phyloP scores from a whole-genome alignment of 2,797 vertebrate genomes.

The Danio aesculapii region DNA sequence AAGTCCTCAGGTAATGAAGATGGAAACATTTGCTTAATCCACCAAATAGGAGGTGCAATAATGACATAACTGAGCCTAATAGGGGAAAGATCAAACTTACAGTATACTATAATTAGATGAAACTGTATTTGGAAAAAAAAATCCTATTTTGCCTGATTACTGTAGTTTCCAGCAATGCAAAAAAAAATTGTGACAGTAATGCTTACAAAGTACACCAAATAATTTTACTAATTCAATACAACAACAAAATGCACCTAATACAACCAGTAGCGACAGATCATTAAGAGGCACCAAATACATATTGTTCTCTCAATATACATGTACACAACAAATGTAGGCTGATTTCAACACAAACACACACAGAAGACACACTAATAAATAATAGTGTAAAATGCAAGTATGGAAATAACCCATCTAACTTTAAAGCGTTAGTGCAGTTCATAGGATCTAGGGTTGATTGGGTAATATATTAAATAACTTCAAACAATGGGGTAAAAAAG shows the following conservation, averaged over 20 bases:
- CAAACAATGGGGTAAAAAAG: background rate
- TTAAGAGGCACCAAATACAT: constrained; percentile 54
- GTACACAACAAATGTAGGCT: background rate
- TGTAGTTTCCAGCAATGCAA: background rate
- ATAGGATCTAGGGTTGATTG: background rate
- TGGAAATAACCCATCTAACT: background rate
- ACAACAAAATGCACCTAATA: constrained; percentile 49
- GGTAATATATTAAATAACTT: background rate
- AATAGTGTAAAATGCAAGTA: background rate
- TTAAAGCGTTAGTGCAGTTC: background rate
- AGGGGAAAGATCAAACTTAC: background rate
- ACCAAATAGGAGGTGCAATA: background rate
- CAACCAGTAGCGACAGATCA: constrained; percentile 54
- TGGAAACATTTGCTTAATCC: background rate
- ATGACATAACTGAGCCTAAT: background rate
- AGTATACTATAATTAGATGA: background rate
- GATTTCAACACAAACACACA: constrained; percentile 27
- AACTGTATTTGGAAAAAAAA: too few relatives aligned
- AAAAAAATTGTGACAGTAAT: too few relatives aligned
- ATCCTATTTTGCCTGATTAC: too few relatives aligned
- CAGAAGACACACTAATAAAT: constrained; percentile 9
- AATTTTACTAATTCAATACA: constrained; percentile 24
- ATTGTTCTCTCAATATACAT: constrained; percentile 12
- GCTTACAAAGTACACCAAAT: constrained; percentile 14
- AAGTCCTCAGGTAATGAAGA: background rate